phyloP scores from a whole-genome alignment of 2,888 invertebrate species.

The Pristionchus japonicus region DNA sequence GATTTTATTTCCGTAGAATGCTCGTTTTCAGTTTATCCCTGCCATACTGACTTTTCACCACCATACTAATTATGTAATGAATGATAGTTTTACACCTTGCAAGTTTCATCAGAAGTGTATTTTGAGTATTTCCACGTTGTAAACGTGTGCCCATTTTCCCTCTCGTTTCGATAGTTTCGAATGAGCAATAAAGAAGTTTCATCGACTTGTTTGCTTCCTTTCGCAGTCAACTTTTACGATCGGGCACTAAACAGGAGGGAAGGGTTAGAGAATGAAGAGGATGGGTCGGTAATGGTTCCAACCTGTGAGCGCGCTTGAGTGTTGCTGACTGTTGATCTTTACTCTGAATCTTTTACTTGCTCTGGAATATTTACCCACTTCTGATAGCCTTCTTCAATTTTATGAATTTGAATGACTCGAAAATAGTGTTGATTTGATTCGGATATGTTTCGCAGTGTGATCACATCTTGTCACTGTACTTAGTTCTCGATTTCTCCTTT shows the following conservation, averaged over 20 bases:
- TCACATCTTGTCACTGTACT: no score
- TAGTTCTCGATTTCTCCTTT: no score
- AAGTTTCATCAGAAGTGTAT: background rate
- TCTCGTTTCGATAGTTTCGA: background rate
- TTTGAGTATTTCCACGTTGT: slow-evolving; percentile 9
- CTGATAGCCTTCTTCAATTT: no score
- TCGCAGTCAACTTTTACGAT: background rate
- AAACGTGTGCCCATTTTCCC: background rate
- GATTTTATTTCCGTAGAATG: background rate
- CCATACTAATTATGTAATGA: background rate
- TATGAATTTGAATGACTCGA: no score
- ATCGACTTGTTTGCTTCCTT: slow-evolving; percentile 25
- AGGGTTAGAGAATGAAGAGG: background rate
- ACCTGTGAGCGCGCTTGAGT: background rate
- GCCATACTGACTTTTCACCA: no score
- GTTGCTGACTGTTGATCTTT: background rate
- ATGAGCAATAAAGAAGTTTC: background rate
- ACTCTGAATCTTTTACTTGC: no score
- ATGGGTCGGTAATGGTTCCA: background rate
- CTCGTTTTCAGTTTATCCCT: background rate
- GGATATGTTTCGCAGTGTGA: background rate
- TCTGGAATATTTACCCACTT: no score
- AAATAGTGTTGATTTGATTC: background rate
- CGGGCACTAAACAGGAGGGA: slow-evolving; percentile 11
- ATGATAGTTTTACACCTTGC: background rate